Conservation (phyloP, 2,797 vertebrate species). For the Rhodeus uyekii region DNA sequence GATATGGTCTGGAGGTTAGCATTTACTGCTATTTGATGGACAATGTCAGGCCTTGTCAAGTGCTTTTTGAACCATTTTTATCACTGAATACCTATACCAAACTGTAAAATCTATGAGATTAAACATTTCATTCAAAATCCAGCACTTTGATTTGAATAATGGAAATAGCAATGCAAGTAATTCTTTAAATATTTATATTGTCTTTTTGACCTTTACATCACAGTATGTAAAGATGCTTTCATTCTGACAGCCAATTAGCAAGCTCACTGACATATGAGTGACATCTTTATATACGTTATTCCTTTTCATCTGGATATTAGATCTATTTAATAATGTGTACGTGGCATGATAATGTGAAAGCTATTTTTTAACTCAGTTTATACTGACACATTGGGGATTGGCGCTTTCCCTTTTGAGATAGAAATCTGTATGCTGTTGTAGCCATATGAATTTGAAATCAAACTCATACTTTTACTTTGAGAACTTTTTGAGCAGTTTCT, state of each 20-base stretch:
- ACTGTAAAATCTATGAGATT: conserved; percentile 24
- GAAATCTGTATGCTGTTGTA: conserved; percentile 25
- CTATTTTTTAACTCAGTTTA: background rate
- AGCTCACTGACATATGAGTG: conserved; percentile 15
- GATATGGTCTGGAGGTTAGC: conserved; percentile 8
- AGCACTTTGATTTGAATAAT: conserved; percentile 35
- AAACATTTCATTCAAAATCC: conserved; percentile 8
- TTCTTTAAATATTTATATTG: background rate
- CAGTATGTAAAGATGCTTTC: conserved; percentile 23
- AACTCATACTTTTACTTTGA: conserved; percentile 71
- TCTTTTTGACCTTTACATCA: conserved; percentile 32
- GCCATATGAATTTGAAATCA: conserved; percentile 19
- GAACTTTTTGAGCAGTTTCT: conserved; percentile 96
- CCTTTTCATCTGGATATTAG: conserved; percentile 8
- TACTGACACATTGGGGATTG: background rate
- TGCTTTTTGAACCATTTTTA: background rate
- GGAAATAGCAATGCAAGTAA: background rate
- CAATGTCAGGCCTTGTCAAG: conserved; percentile 20
- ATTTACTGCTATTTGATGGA: conserved; percentile 1
- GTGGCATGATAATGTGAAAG: conserved; percentile 19
- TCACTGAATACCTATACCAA: background rate
- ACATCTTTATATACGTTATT: background rate
- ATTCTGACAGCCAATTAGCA: conserved; percentile 57
- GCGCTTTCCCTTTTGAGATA: conserved; percentile 24
- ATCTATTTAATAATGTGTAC: background rate